Conservation (phyloP, 1,140 invertebrate species). For the Drosophila orosa region DNA sequence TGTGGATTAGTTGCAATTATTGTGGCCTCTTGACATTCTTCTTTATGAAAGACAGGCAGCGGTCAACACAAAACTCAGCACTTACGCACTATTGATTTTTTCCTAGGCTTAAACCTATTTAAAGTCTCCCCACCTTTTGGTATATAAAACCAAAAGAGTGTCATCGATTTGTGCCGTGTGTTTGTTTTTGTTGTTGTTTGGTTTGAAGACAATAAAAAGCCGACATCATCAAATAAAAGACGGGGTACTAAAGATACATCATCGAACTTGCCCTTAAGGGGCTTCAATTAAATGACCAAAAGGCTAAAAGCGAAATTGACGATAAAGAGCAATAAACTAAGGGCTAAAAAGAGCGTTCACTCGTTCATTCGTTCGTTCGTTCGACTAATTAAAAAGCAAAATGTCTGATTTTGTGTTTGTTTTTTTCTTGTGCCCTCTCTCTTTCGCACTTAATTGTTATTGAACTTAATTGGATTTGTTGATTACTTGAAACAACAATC, state of each 20-base stretch:
- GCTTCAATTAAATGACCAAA: slow-evolving; percentile 63
- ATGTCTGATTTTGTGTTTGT: slow-evolving; percentile 48
- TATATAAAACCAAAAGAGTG: slow-evolving; percentile 26
- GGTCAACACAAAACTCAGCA: slow-evolving; percentile 49
- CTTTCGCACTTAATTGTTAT: slow-evolving; percentile 46
- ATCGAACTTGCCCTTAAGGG: slow-evolving; percentile 70
- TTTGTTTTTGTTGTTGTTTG: slow-evolving; percentile 18
- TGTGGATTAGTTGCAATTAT: slow-evolving; percentile 79
- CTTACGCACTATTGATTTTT: slow-evolving; percentile 62
- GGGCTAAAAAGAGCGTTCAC: slow-evolving; percentile 18
- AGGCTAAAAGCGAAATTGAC: slow-evolving; percentile 20
- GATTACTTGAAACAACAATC: slow-evolving; percentile 38
- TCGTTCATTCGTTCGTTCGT: slow-evolving; percentile 4
- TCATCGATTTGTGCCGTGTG: slow-evolving; percentile 58
- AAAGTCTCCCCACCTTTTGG: slow-evolving; percentile 8
- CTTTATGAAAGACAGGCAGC: slow-evolving; percentile 56
- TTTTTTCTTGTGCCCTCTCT: slow-evolving; percentile 13
- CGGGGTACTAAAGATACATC: slow-evolving; percentile 24
- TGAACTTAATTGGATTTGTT: slow-evolving; percentile 72
- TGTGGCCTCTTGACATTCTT: slow-evolving; percentile 83
- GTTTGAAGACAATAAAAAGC: slow-evolving; percentile 34
- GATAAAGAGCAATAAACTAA: slow-evolving; percentile 58
- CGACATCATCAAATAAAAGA: slow-evolving; percentile 50
- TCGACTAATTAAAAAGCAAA: slow-evolving; percentile 37
- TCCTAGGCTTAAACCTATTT: slow-evolving; percentile 34